Percentiles rank a stretch among this genome's conserved stretches.
phyloP scores from a whole-genome alignment of 2,113 vertebrate genomes.

The Triplophysa dalaica region DNA sequence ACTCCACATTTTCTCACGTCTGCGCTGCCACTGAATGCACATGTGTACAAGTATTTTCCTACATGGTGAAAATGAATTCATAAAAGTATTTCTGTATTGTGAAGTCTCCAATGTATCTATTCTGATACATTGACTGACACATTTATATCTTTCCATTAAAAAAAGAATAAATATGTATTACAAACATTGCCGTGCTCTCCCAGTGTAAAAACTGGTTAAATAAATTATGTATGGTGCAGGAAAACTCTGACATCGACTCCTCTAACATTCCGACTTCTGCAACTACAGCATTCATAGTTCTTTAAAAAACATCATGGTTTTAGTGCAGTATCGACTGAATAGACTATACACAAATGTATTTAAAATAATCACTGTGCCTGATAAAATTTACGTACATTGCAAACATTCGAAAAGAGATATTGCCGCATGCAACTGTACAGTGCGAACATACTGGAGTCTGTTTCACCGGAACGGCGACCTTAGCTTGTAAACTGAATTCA shows the following conservation, averaged over 20 bases:
- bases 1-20: constrained; percentile 27
- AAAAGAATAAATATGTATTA: constrained; percentile 58
- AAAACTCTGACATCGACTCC: constrained; percentile 19
- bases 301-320: constrained; percentile 25
- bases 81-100: constrained; percentile 33
- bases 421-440: constrained; percentile 55
- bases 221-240: constrained; percentile 51
- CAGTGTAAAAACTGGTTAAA: constrained; percentile 44
- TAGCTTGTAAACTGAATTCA: constrained; percentile 34
- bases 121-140: constrained; percentile 41
- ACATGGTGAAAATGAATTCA: constrained; percentile 40
- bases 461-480: not conserved
- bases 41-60: constrained; percentile 20
- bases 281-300: constrained; percentile 9
- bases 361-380: constrained; percentile 28
- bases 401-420: constrained; percentile 50
- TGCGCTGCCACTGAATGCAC: constrained; percentile 20
- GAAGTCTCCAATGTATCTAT: constrained; percentile 38
- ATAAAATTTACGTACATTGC: constrained; percentile 44
- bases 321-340: constrained; percentile 21
- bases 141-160: constrained; percentile 49
- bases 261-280: constrained; percentile 10
- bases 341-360: constrained; percentile 46
- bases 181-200: constrained; percentile 47
- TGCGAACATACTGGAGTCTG: constrained; percentile 16